These are phyloP conservation scores for Margarornis squamiger DNA, from an alignment of 2,797 vertebrate genomes.

Conservation along the genomic window DNA sequence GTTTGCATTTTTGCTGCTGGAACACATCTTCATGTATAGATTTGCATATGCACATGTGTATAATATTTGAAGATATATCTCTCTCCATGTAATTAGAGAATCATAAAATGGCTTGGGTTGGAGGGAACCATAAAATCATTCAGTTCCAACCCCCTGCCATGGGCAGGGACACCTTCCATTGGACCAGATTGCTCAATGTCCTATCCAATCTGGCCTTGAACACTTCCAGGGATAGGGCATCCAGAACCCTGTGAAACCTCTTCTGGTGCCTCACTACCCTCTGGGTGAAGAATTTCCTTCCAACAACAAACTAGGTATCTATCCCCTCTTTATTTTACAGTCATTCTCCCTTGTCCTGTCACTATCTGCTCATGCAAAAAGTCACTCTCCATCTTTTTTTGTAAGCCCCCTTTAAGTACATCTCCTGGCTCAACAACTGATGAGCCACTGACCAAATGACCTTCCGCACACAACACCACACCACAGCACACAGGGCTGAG, in stretches of 20 bases:
- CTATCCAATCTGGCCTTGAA: not conserved
- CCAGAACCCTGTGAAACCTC: too few species aligned
- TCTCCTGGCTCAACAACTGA: not conserved
- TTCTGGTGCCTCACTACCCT: not conserved
- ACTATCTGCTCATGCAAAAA: rapidly evolving
- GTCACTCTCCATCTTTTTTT: not conserved
- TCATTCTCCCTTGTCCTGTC: not conserved
- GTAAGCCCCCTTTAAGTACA: not conserved
- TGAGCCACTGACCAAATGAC: too few species aligned
- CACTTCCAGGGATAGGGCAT: not conserved
- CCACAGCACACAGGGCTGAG: too few species aligned
- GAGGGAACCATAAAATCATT: not conserved
- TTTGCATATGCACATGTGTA: not conserved
- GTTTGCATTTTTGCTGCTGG: not conserved
- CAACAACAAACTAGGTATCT: not conserved
- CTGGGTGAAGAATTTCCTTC: not conserved
- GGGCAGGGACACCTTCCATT: not conserved
- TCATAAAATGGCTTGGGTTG: not conserved
- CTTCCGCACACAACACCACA: too few species aligned
- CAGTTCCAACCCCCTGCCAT: not conserved
- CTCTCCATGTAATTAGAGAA: not conserved
- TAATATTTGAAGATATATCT: not conserved
- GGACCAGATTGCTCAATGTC: not conserved
- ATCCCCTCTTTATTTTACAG: not conserved
- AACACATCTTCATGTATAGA: not conserved